phyloP scores from a whole-genome alignment of 2,113 vertebrate genomes.

The Patagioenas fasciata region DNA sequence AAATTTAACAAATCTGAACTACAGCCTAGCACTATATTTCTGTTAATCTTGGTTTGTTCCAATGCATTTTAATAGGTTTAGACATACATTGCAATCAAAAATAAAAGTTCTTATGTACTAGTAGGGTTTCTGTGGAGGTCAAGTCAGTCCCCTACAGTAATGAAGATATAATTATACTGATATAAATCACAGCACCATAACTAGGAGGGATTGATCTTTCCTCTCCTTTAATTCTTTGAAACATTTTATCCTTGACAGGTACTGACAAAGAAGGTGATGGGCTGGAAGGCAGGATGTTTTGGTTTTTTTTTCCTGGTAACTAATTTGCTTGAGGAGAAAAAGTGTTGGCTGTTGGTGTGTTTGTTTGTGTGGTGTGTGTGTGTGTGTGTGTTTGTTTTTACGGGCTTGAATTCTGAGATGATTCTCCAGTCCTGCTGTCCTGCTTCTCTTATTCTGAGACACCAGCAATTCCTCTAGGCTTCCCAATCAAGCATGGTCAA shows the following conservation, averaged over 20 bases:
- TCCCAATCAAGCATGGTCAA: not conserved
- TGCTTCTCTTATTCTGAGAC: not conserved
- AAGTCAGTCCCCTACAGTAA: conserved; percentile 72
- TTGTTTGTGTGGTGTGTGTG: too few species aligned
- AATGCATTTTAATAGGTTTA: not conserved
- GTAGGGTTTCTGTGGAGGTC: conserved; percentile 58
- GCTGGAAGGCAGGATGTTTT: conserved; percentile 61
- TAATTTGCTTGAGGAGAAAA: conserved; percentile 70
- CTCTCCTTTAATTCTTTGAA: conserved; percentile 68
- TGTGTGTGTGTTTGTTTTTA: not conserved
- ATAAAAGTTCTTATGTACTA: conserved; percentile 31
- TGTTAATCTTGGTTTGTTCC: conserved; percentile 15
- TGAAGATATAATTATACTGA: conserved; percentile 81
- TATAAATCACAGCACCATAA: conserved; percentile 77
- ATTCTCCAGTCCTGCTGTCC: not conserved
- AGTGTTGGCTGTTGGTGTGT: too few species aligned
- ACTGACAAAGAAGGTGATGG: conserved; percentile 59
- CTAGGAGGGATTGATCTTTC: conserved; percentile 75
- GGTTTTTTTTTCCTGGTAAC: conserved; percentile 23
- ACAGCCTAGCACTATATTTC: not conserved
- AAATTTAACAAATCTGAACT: not conserved
- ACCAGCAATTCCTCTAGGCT: not conserved
- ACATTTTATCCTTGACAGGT: conserved; percentile 81
- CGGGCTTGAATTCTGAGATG: not conserved
- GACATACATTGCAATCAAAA: conserved; percentile 58